Evolutionary conservation across 92 coral and sea anemone genomes (phyloP), one percentile per base, ranked within the genome.

Genomic region (Paramuricea clavata): DNA sequence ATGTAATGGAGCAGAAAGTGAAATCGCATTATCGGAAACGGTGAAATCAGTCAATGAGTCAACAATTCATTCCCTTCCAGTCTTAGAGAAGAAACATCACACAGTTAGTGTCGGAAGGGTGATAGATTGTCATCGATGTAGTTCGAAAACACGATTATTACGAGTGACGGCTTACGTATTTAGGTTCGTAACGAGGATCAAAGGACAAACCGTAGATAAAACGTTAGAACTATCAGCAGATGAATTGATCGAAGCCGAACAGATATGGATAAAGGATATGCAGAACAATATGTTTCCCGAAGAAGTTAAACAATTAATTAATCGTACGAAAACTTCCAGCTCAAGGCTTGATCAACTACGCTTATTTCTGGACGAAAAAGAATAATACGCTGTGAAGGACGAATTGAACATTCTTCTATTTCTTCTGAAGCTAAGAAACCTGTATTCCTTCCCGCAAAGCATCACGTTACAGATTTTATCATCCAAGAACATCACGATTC

Each of bases 361-460:
- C 17, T 17, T 72, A 12, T 36, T 72, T 72, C 44, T 72, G 8
- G 78, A 72, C 44, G 52, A 33, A 6, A 72, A 72, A 54, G 54
- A 6, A 36, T 72, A 2, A 21, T 72, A 28, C 78, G 78, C 78
- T 33, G 56, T 22, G 78, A 36, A 39, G 78, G 78, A 72, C 54
- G 78, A 42, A 17, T 72, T 19, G 78, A 22, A 23, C 39, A 72
- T 22, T 35, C 78, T 15, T n/a, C 26, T n/a, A 21, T 72, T 72
- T 25, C 26, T n/a, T 35, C 44, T 21, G 78, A 41, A 0, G 25
- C 78, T 27, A 72, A 72, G 78, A 72, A 41, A 33, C 69, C 77
- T 54, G 28, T 85, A 27, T 75, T 85, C 19, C 73, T 89, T 19
- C 89, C 89, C 31, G 77, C 71, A 76, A 79, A 27, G 41, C 50